These are phyloP conservation scores for Apeltes quadracus DNA, from an alignment of 2,113 vertebrate genomes.

Conservation along the genomic window DNA sequence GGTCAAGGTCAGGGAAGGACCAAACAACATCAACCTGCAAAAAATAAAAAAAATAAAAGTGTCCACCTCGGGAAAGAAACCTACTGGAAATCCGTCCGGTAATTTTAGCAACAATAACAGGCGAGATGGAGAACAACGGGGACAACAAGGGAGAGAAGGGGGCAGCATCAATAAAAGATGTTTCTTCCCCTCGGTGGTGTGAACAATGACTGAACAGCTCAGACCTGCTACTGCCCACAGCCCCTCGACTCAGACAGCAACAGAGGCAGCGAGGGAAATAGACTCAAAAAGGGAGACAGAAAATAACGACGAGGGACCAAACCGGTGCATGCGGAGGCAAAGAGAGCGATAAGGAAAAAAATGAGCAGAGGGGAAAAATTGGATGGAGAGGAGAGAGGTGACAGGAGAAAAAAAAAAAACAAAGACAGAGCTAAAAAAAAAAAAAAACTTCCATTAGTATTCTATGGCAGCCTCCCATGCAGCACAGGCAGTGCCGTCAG, in stretches of 20 bases:
- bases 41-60: background rate
- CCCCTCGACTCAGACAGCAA: constrained; percentile 41
- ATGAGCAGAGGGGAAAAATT: constrained; percentile 9
- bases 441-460: constrained; percentile 78
- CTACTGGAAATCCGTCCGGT: constrained; percentile 9
- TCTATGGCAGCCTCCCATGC: constrained; percentile 77
- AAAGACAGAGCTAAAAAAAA: constrained; percentile 33
- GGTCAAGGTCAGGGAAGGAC: constrained; percentile 43
- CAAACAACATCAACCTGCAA: background rate
- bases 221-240: constrained; percentile 62
- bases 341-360: constrained; percentile 39
- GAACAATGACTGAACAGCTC: constrained; percentile 70
- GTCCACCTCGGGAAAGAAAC: constrained; percentile 2
- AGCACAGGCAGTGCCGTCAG: constrained; percentile 56
- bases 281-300: constrained; percentile 12
- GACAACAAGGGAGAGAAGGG: constrained; percentile 24
- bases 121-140: constrained; percentile 12
- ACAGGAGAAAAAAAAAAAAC: constrained; percentile 35
- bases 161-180: constrained; percentile 66
- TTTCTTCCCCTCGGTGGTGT: constrained; percentile 53
- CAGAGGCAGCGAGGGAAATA: constrained; percentile 33
- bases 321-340: constrained; percentile 56
- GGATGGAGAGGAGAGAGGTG: constrained; percentile 35
- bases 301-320: constrained; percentile 40
- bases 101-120: constrained; percentile 30